Evolutionary conservation across 2,797 vertebrate species (phyloP).

Genomic region (Falco peregrinus): DNA sequence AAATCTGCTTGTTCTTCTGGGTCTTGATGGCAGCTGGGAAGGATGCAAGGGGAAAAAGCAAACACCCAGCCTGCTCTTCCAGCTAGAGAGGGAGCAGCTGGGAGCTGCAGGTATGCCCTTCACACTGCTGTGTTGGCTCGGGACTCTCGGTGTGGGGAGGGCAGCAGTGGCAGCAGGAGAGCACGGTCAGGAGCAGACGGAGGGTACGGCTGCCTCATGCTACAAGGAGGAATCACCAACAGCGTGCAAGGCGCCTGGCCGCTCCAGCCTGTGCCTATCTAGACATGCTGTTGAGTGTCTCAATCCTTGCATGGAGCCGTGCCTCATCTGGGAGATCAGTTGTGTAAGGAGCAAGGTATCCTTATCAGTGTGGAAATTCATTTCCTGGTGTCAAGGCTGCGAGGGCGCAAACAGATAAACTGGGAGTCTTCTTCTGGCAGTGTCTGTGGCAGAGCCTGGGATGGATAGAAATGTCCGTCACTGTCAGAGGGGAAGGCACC

Average conservation of each 20-base stretch:
- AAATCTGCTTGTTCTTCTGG: too few species aligned
- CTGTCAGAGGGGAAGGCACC: background rate
- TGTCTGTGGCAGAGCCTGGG: background rate
- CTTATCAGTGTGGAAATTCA: background rate
- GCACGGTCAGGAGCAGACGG: fast-evolving
- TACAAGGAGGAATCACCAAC: background rate
- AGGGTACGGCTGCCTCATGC: background rate
- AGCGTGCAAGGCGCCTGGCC: fast-evolving
- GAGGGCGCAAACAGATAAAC: background rate
- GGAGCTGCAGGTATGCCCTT: background rate
- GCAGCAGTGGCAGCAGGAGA: background rate
- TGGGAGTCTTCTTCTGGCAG: background rate
- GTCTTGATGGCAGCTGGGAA: background rate
- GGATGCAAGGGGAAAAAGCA: fast-evolving
- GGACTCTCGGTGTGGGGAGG: background rate
- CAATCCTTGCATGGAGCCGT: fast-evolving
- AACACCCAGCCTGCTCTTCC: background rate
- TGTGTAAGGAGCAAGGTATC: background rate
- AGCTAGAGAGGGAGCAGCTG: fast-evolving
- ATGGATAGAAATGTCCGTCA: background rate
- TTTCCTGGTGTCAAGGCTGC: background rate
- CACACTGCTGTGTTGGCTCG: fast-evolving
- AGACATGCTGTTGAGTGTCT: fast-evolving
- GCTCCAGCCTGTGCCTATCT: background rate
- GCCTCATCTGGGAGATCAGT: background rate